phyloP scores from a whole-genome alignment of 2,797 vertebrate species.

The Avahi laniger region DNA sequence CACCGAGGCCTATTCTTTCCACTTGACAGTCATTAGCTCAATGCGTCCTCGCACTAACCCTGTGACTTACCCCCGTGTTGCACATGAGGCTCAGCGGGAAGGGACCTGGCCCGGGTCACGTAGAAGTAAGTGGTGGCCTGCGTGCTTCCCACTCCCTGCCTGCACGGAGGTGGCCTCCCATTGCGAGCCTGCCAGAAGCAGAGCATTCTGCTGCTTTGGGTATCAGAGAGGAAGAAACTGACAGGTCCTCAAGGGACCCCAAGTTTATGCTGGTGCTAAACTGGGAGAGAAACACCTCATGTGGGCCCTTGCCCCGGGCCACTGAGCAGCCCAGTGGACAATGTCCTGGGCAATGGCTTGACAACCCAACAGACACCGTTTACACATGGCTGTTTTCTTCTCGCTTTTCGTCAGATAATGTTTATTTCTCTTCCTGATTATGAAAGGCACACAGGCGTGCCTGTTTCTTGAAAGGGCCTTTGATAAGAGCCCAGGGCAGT shows the following conservation, averaged over 20 bases:
- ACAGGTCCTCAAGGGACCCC: constrained; percentile 46
- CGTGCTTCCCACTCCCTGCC: background rate
- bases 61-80: background rate
- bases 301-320: constrained; percentile 32
- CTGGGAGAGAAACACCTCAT: constrained; percentile 53
- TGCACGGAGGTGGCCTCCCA: background rate
- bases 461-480: constrained; percentile 77
- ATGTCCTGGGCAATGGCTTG: constrained; percentile 68
- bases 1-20: background rate
- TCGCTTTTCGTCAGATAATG: constrained; percentile 70
- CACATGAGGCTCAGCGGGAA: background rate
- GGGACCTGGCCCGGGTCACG: constrained; percentile 26
- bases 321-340: constrained; percentile 64
- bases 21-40: constrained; percentile 53
- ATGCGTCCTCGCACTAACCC: background rate
- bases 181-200: background rate
- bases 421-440: constrained; percentile 79
- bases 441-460: constrained; percentile 71
- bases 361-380: constrained; percentile 73
- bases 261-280: constrained; percentile 60
- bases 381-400: constrained; percentile 72
- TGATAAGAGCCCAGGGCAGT: constrained; percentile 74
- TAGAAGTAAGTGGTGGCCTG: constrained; percentile 54
- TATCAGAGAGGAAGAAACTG: constrained; percentile 61
- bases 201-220: constrained; percentile 19